Conservation (phyloP, 2,113 vertebrate genomes). For the Procavia capensis region DNA sequence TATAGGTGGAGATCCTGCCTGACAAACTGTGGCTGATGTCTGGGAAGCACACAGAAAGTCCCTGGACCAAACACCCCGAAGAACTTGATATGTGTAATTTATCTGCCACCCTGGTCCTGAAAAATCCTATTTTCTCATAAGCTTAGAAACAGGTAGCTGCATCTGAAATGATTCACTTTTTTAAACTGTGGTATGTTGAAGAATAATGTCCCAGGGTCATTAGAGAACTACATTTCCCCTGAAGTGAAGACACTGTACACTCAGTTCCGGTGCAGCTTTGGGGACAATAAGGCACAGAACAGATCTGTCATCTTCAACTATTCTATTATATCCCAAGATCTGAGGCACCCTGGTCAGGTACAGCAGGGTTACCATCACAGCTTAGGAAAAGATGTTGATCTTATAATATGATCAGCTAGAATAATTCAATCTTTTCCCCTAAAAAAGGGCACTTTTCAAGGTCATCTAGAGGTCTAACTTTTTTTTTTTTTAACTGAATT, state of each 20-base stretch:
- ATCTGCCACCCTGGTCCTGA: neutral
- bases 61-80: neutral
- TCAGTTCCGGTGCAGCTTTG: neutral
- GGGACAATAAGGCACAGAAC: neutral
- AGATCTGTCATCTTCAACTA: neutral
- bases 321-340: neutral
- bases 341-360: neutral
- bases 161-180: neutral
- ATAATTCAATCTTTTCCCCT: neutral
- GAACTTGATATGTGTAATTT: neutral
- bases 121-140: slow-evolving; percentile 27
- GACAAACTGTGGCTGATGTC: neutral
- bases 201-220: neutral
- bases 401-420: neutral
- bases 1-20: neutral
- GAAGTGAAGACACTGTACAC: neutral
- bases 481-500: neutral
- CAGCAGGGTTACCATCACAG: neutral
- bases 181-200: neutral
- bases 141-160: neutral
- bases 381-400: neutral
- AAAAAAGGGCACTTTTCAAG: neutral
- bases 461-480: neutral
- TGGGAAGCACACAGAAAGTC: neutral
- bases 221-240: neutral